A percentile compares a stretch with the other conserved stretches of the same genome.
These are phyloP conservation scores for Dioctria linearis DNA, from an alignment of 2,888 invertebrate genomes.

Conservation along the genomic window DNA sequence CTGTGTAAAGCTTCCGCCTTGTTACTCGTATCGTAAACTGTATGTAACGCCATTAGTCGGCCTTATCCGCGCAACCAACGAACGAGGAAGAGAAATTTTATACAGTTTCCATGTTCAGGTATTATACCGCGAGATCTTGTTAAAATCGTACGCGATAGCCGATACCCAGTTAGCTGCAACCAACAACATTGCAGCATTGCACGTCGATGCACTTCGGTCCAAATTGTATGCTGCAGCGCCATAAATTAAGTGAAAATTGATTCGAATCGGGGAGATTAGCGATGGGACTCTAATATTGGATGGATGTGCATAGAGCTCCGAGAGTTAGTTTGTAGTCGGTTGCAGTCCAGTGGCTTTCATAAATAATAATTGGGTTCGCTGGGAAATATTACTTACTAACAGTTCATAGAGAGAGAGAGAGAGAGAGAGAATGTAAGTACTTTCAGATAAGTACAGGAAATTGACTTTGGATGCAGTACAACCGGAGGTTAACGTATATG, in stretches of 20 bases:
- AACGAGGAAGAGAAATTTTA: constrained; percentile 57
- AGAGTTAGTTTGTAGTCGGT: not conserved
- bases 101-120: constrained; percentile 53
- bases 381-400: constrained; percentile 19
- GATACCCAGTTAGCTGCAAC: constrained; percentile 13
- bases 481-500: constrained; percentile 12
- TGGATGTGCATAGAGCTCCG: constrained; percentile 2
- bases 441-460: constrained; percentile 46
- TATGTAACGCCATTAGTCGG: not conserved
- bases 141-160: constrained; percentile 30
- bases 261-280: constrained; percentile 40
- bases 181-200: not conserved
- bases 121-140: constrained; percentile 48
- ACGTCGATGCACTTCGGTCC: constrained; percentile 31
- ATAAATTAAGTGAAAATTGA: constrained; percentile 53
- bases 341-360: constrained; percentile 44
- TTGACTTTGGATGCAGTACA: constrained; percentile 5
- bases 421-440: not conserved
- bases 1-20: constrained; percentile 40
- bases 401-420: not conserved
- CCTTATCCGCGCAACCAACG: constrained; percentile 26
- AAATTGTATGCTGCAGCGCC: constrained; percentile 48
- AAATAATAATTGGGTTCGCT: constrained; percentile 41
- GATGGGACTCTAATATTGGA: not conserved
- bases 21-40: not conserved